Base-by-base conservation (phyloP, 2,888 invertebrate species). In the Andrena dorsata region DNA sequence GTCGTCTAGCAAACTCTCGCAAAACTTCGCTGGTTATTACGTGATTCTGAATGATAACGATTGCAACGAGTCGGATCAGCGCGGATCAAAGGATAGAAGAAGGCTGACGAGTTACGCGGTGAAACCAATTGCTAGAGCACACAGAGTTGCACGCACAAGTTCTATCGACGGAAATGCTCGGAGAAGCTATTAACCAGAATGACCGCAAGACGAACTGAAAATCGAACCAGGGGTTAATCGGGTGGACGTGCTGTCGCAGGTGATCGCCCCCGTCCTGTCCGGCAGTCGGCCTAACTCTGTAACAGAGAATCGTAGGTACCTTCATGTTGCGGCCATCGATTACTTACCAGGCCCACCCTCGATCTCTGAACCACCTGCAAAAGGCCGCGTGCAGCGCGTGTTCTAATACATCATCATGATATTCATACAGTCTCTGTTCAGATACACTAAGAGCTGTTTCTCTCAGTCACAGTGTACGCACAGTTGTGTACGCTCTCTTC, bases 321-420 rank as follows among this genome's bases (percentile, higher is more conserved):
- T 91, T 89, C 90, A 91, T 91, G 82, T 91, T 90, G 92, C 93
- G 93, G 93, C 93, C 93, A 90, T 93, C 91, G 84, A 83, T 93
- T 93, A 93, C 93, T 93, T 93, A 93, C 93, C 92, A 92, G 89
- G 89, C 91, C 88, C 83, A 88, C 88, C 87, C 86, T 85, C 88
- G 80, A 63, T 87, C 85, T 84, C 83, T 86, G 87, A 90, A 92
- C 90, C 92, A 93, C 93, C 93, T 93, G 93, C 93, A 93, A 93
- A 93, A 93, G 93, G 93, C 93, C 92, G 93, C 93, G 91, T 92
- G 91, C 91, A 91, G 91, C 92, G 89, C 91, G 89, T 92, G 92
- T 92, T 93, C 93, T 92, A 92, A 93, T 93, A 93, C 92, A 93
- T 93, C 93, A 92, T 93, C 93, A 93, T 93, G 92, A 93, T 92